Evolutionary conservation across 2,888 invertebrate genomes (phyloP).

Genomic region (Epinotia bilunana): DNA sequence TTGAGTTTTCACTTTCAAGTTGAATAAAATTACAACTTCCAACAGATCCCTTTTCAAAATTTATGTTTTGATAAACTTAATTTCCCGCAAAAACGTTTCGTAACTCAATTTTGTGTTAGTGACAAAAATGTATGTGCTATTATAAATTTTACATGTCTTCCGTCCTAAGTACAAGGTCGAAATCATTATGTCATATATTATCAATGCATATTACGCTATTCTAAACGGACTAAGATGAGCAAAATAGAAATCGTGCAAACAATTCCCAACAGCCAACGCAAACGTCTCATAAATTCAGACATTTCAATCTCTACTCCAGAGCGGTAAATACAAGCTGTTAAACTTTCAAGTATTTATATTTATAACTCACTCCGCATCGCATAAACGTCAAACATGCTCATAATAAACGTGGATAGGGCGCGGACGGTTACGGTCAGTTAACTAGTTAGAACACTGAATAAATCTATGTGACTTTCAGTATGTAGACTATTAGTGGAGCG

Average conservation of each 20-base stretch:
- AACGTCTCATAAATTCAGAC: neutral
- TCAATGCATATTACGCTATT: neutral
- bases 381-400: conserved; percentile 23
- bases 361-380: conserved; percentile 18
- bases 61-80: no score
- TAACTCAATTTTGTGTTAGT: no score
- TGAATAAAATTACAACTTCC: no score
- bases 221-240: neutral
- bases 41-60: no score
- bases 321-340: neutral
- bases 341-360: conserved; percentile 4
- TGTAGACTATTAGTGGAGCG: neutral
- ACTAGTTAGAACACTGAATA: neutral
- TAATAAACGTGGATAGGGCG: conserved; percentile 7
- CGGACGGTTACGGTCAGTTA: conserved; percentile 6
- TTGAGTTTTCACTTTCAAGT: no score
- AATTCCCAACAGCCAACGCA: neutral
- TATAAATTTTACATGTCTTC: no score
- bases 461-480: neutral
- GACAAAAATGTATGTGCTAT: no score
- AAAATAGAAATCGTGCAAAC: neutral
- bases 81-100: no score
- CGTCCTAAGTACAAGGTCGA: no score
- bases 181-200: no score
- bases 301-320: neutral